These are phyloP conservation scores for rat (Rattus norvegicus) DNA, from an alignment of 2,113 vertebrate genomes.

Conservation along the genomic window DNA sequence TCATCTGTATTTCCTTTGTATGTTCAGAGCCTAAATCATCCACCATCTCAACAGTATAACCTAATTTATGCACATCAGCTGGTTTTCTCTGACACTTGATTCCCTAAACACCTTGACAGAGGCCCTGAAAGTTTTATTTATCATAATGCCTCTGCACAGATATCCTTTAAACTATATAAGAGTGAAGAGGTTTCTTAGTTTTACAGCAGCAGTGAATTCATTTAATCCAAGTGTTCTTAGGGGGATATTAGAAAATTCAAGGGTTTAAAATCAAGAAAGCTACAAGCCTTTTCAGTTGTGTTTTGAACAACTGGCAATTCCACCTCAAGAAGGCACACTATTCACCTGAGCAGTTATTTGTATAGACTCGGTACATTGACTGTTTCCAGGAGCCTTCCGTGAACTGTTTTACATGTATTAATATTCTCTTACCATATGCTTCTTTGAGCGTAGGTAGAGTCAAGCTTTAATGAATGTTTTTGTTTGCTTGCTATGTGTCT, in stretches of 20 bases:
- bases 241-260: background rate
- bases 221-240: background rate
- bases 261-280: background rate
- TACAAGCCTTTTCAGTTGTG: background rate
- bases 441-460: background rate
- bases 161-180: background rate
- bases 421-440: background rate
- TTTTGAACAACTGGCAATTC: background rate
- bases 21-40: background rate
- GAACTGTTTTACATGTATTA: slow-evolving; percentile 26
- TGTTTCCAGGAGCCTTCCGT: background rate
- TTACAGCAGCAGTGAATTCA: background rate
- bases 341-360: background rate
- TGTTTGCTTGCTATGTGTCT: slow-evolving; percentile 68
- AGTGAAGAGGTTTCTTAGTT: background rate
- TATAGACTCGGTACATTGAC: background rate
- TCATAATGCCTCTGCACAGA: background rate
- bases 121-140: background rate
- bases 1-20: background rate
- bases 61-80: background rate
- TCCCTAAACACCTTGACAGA: background rate
- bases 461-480: slow-evolving; percentile 68
- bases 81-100: background rate
- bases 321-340: background rate
- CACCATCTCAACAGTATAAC: accelerated